Conservation (phyloP, 2,113 vertebrate species). For the Podarcis raffonei region DNA sequence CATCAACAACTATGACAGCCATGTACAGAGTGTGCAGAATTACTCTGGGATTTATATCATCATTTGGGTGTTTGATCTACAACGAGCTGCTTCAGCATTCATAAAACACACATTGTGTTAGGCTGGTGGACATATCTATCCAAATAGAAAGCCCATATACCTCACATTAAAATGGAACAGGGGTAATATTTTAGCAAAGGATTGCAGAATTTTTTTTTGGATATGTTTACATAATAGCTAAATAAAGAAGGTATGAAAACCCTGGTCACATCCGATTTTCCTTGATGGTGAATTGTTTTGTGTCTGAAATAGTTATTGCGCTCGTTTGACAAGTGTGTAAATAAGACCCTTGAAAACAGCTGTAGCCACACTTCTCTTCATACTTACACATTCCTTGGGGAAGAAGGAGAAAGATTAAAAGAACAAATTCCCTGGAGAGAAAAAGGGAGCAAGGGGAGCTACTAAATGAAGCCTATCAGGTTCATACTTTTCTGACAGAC, state of each 20-base stretch:
- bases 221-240: not conserved
- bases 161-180: conserved; percentile 9
- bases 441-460: too few relatives aligned
- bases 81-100: not conserved
- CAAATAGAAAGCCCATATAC: not conserved
- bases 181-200: not conserved
- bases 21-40: conserved; percentile 3
- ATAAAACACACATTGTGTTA: not conserved
- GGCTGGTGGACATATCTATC: not conserved
- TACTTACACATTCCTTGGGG: not conserved
- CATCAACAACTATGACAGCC: conserved; percentile 4
- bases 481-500: not conserved
- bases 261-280: not conserved
- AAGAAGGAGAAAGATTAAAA: not conserved
- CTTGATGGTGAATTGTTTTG: not conserved
- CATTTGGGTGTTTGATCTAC: conserved; percentile 6
- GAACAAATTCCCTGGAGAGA: not conserved
- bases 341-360: not conserved
- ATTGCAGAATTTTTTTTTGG: not conserved
- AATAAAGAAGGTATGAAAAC: not conserved
- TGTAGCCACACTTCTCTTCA: not conserved
- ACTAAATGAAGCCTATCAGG: not conserved
- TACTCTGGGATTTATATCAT: not conserved
- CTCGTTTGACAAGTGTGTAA: not conserved
- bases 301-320: not conserved